Evolutionary conservation across 2,113 vertebrate species (phyloP).

Genomic region (Lasiurus cinereus): DNA sequence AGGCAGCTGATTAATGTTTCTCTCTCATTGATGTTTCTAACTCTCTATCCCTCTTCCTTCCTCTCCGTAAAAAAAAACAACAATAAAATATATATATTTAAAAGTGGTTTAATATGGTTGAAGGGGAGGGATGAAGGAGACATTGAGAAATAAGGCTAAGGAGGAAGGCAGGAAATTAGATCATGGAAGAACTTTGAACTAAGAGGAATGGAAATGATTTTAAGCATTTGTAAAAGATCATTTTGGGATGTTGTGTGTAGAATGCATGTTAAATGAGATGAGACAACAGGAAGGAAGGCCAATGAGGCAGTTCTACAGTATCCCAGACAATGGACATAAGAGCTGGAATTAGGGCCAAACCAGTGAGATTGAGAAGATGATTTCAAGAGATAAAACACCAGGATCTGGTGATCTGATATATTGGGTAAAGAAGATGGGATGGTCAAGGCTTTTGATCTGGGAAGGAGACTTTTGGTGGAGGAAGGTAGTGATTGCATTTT

Average conservation of each 20-base stretch:
- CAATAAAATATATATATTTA: neutral
- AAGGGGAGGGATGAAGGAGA: neutral
- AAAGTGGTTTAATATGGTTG: neutral
- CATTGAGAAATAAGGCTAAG: neutral
- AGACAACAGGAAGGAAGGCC: neutral
- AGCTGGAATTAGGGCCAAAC: neutral
- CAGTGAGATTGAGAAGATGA: neutral
- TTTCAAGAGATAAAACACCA: neutral
- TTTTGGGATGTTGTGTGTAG: neutral
- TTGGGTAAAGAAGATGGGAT: neutral
- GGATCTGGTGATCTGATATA: neutral
- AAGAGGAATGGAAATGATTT: neutral
- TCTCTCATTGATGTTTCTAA: too few relatives aligned
- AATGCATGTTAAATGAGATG: neutral
- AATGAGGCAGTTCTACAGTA: neutral
- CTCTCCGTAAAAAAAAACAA: too few relatives aligned
- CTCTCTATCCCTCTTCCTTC: too few relatives aligned
- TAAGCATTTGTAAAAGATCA: neutral
- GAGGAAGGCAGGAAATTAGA: neutral
- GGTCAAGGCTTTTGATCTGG: neutral
- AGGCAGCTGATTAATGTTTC: too few relatives aligned
- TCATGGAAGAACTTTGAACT: neutral
- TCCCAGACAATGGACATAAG: neutral
- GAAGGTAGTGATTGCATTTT: neutral
- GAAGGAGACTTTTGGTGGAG: neutral